Evolutionary conservation across 2,888 invertebrate species (phyloP).

Genomic region (Thera obeliscata): DNA sequence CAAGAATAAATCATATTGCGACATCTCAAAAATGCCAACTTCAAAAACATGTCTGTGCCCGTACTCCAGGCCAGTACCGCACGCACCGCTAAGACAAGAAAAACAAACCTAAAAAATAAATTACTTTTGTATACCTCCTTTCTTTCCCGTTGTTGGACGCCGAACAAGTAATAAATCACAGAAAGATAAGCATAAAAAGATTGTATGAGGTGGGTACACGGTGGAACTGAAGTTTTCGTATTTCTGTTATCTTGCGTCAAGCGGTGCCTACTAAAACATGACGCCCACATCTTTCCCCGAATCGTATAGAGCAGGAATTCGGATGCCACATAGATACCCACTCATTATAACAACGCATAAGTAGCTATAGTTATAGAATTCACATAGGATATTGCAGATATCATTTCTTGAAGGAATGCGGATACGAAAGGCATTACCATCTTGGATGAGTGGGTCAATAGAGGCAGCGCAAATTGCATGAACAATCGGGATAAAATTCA

Average conservation of each 20-base stretch:
- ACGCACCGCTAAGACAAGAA: conserved; percentile 82
- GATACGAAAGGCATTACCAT: conserved; percentile 5
- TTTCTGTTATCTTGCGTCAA: conserved; percentile 78
- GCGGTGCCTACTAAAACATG: conserved; percentile 69
- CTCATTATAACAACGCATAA: conserved; percentile 25
- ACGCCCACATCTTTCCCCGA: conserved; percentile 72
- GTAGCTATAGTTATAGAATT: conserved; percentile 2
- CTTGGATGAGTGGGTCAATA: not conserved
- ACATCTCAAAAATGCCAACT: conserved; percentile 84
- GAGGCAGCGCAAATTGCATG: not conserved
- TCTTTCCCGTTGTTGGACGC: conserved; percentile 83
- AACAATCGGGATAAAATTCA: not conserved
- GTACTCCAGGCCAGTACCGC: conserved; percentile 72
- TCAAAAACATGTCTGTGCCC: conserved; percentile 73
- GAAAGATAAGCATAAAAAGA: conserved; percentile 85
- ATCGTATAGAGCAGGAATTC: conserved; percentile 48
- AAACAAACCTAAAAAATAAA: conserved; percentile 83
- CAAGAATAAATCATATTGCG: conserved; percentile 79
- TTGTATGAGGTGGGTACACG: conserved; percentile 82
- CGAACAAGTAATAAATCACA: conserved; percentile 83
- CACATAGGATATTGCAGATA: conserved; percentile 14
- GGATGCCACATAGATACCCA: conserved; percentile 30
- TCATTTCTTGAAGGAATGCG: conserved; percentile 4
- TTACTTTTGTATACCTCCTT: conserved; percentile 84
- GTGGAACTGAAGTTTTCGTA: conserved; percentile 83